Evolutionary conservation across 30 jellyfish, hydroid and myxozoan species (phyloP).

Genomic region (Turritopsis dohrnii): DNA sequence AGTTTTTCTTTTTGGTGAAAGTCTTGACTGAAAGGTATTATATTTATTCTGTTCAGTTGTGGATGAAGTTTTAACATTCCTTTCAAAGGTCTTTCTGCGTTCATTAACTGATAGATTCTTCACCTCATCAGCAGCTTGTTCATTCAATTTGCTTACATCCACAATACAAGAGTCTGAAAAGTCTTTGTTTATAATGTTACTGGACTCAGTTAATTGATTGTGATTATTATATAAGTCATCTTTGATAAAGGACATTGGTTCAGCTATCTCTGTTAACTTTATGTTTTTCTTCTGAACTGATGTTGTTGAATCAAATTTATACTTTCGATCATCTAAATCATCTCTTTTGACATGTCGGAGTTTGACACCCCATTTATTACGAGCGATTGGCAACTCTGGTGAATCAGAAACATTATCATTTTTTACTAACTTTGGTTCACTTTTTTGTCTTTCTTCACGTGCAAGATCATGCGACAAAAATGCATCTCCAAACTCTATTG

Average conservation of each 20-base stretch:
- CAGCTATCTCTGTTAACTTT: background rate
- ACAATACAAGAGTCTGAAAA: constrained; percentile 9
- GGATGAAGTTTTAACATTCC: background rate
- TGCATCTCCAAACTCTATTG: constrained; percentile 28
- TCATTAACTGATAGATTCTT: background rate
- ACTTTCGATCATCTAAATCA: constrained; percentile 2
- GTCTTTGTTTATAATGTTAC: background rate
- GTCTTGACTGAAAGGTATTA: background rate
- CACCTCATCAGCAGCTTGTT: background rate
- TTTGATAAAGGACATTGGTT: background rate
- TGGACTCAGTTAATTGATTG: background rate
- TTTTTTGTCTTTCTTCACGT: constrained; percentile 13
- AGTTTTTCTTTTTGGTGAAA: background rate
- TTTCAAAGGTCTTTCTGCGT: background rate
- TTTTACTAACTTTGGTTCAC: background rate
- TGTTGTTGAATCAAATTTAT: background rate
- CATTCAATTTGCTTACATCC: background rate
- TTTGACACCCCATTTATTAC: constrained; percentile 29
- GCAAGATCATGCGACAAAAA: constrained; percentile 28
- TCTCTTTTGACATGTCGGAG: constrained; percentile 22
- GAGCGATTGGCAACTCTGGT: constrained; percentile 9
- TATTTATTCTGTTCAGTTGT: background rate
- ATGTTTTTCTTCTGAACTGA: background rate
- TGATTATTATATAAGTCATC: background rate
- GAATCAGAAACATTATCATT: background rate